Evolutionary conservation across 2,113 vertebrate species (phyloP).

Genomic region (Tachysurus vachellii): DNA sequence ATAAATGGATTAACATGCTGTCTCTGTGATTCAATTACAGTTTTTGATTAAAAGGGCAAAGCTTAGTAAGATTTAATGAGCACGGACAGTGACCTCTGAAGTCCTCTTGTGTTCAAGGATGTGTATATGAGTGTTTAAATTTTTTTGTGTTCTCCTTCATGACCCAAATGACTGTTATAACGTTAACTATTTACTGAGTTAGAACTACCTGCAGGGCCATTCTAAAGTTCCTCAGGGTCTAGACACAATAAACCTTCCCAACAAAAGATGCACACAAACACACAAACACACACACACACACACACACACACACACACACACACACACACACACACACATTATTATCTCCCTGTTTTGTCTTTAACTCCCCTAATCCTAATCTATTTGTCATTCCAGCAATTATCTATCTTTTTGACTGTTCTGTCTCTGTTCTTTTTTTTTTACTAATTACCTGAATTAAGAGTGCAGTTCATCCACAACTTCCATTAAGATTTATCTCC

Average conservation of each 20-base stretch:
- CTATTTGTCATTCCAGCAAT: neutral
- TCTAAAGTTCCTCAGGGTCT: neutral
- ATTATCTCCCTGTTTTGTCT: neutral
- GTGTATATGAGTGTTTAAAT: conserved; percentile 15
- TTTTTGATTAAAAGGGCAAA: conserved; percentile 42
- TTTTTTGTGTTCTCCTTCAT: neutral
- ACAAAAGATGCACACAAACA: neutral
- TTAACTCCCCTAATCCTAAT: conserved; percentile 9
- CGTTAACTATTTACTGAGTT: conserved; percentile 54
- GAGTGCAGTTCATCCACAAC: neutral
- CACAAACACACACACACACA: neutral
- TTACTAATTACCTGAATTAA: conserved; percentile 12
- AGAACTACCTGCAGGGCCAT: conserved; percentile 52
- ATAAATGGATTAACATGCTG: conserved; percentile 28
- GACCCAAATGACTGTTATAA: conserved; percentile 63
- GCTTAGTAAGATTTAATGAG: conserved; percentile 35
- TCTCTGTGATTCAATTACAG: conserved; percentile 37
- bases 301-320: neutral
- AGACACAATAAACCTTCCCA: neutral
- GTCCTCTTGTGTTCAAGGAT: neutral
- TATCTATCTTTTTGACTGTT: neutral
- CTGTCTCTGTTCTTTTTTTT: neutral
- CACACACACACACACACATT: neutral
- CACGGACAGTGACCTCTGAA: conserved; percentile 12
- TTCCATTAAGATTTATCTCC: neutral